These are phyloP conservation scores for Drosophila oshimai DNA, from an alignment of 1,140 invertebrate genomes.

Conservation along the genomic window DNA sequence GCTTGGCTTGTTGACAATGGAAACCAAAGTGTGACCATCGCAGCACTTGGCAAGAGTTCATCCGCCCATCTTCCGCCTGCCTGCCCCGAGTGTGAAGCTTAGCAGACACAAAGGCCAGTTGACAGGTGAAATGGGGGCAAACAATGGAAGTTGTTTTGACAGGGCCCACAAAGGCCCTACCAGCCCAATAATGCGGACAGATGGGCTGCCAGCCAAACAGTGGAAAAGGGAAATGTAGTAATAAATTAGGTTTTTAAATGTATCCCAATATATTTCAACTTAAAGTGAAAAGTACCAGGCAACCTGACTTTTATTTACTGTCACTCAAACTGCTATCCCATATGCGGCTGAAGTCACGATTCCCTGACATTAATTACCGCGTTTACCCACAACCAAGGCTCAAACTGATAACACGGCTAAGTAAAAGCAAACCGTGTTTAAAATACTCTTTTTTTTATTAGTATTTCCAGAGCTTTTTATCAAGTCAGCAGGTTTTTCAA, in stretches of 20 bases:
- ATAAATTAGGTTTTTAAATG: conserved; percentile 25
- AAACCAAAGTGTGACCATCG: conserved; percentile 17
- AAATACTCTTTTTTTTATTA: background rate
- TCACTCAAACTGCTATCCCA: background rate
- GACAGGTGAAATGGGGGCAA: conserved; percentile 49
- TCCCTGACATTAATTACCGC: conserved; percentile 7
- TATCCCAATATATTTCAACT: conserved; percentile 19
- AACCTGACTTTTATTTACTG: conserved; percentile 9
- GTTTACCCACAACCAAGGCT: background rate
- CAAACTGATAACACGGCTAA: background rate
- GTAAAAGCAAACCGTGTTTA: no score
- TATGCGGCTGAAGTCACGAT: conserved; percentile 27
- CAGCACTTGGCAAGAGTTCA: conserved; percentile 10
- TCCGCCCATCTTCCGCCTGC: background rate
- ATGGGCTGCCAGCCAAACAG: conserved; percentile 8
- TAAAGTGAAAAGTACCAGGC: conserved; percentile 8
- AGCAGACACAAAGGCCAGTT: conserved; percentile 41
- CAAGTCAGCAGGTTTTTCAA: no score
- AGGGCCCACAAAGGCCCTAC: conserved; percentile 28
- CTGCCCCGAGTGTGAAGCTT: conserved; percentile 33
- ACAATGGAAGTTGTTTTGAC: conserved; percentile 53
- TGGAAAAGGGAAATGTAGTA: conserved; percentile 7
- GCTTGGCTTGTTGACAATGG: conserved; percentile 46
- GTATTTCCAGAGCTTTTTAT: no score
- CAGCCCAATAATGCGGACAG: conserved; percentile 22